Evolutionary conservation across 2,888 invertebrate species (phyloP).

Genomic region (Latrodectus hesperus): DNA sequence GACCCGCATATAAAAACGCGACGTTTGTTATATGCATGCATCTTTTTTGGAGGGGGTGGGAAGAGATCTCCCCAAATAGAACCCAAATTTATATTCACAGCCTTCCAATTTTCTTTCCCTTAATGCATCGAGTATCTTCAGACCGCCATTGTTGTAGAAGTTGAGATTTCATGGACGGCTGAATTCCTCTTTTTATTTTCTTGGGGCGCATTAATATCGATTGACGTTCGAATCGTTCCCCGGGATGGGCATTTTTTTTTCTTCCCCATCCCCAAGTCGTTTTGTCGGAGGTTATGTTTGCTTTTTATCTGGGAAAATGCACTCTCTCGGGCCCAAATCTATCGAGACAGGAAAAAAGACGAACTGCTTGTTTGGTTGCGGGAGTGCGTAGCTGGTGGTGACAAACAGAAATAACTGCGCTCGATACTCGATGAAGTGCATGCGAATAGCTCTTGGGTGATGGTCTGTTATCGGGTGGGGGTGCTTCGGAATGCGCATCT

Average conservation of each 20-base stretch:
- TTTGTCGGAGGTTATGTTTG: slow-evolving; percentile 15
- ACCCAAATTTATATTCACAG: neutral
- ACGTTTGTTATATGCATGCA: neutral
- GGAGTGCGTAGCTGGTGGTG: neutral
- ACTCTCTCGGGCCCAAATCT: neutral
- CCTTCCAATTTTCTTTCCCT: neutral
- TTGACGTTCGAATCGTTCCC: neutral
- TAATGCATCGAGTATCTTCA: neutral
- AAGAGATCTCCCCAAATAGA: neutral
- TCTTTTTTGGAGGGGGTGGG: neutral
- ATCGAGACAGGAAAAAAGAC: neutral
- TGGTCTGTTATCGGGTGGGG: no score
- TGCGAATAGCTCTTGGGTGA: no score
- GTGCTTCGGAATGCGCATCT: no score
- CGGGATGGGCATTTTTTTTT: neutral
- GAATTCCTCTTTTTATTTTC: neutral
- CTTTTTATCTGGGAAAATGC: slow-evolving; percentile 16
- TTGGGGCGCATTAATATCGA: neutral
- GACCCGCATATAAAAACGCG: neutral
- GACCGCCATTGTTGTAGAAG: neutral
- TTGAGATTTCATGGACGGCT: neutral
- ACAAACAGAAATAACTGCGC: no score
- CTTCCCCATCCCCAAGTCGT: neutral
- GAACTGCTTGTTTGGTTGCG: neutral
- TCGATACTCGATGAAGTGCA: no score